Evolutionary conservation across 2,888 invertebrate species (phyloP).

Genomic region (Drosophila buzzatii): DNA sequence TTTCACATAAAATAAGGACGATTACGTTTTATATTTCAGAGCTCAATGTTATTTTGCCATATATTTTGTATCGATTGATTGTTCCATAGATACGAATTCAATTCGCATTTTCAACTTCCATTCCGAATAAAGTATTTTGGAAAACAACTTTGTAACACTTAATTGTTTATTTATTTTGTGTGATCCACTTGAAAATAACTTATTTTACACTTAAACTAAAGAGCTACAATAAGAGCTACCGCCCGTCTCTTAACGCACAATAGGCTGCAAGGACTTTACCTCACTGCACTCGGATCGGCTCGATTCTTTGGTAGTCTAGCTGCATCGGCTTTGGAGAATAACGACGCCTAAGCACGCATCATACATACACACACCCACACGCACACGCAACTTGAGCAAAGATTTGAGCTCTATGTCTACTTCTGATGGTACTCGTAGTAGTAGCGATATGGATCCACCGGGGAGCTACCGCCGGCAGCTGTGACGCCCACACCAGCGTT

Average conservation of each 20-base stretch:
- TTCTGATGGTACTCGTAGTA: constrained; percentile 86
- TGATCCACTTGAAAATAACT: constrained; percentile 19
- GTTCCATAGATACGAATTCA: neutral
- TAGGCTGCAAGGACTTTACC: constrained; percentile 19
- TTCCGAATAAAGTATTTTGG: too few relatives aligned
- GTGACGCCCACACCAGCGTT: constrained; percentile 71
- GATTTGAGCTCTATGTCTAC: constrained; percentile 32
- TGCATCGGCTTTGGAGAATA: constrained; percentile 45
- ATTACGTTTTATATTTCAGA: too few relatives aligned
- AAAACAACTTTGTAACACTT: constrained; percentile 14
- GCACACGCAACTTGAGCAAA: constrained; percentile 26
- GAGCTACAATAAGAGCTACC: constrained; percentile 51
- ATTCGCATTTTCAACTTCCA: neutral
- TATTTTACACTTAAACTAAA: constrained; percentile 57
- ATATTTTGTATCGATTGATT: neutral
- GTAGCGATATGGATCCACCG: constrained; percentile 88
- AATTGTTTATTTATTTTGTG: constrained; percentile 43
- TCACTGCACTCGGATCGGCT: constrained; percentile 35
- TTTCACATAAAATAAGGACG: too few relatives aligned
- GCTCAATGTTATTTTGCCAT: neutral
- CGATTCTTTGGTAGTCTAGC: constrained; percentile 74
- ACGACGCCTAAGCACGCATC: constrained; percentile 23
- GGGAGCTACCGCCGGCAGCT: constrained; percentile 77
- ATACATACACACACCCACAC: constrained; percentile 12
- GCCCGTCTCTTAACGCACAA: constrained; percentile 39